phyloP scores from a whole-genome alignment of 2,888 invertebrate species.

The Leptopterna dolabrata region DNA sequence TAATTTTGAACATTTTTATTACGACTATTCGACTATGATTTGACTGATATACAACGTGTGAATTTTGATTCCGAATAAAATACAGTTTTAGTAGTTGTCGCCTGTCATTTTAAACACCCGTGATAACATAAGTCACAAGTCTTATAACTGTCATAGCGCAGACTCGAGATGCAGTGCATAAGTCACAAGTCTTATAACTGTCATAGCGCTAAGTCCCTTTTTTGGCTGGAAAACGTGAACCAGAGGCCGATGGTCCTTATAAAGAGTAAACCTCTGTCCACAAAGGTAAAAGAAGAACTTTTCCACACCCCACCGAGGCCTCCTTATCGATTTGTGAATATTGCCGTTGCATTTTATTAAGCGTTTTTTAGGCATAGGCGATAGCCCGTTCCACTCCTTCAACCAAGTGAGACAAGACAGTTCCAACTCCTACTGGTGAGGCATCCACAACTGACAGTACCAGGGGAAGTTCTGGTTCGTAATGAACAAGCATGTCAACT shows the following conservation, averaged over 20 bases:
- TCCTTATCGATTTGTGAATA: conserved; percentile 2
- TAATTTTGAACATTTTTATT: no score
- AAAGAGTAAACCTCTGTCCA: neutral
- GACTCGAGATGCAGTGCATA: no score
- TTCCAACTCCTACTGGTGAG: neutral
- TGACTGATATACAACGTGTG: no score
- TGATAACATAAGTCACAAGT: no score
- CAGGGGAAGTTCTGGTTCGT: neutral
- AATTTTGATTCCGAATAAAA: no score
- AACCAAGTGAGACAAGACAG: neutral
- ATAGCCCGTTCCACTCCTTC: neutral
- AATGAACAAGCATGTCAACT: neutral
- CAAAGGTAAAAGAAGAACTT: neutral
- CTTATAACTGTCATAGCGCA: no score
- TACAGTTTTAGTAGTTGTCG: no score
- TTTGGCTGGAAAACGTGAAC: neutral
- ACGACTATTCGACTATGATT: no score
- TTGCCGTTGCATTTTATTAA: neutral
- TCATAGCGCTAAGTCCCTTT: neutral
- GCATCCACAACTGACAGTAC: conserved; percentile 7
- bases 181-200: neutral
- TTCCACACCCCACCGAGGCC: neutral
- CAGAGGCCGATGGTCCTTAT: neutral
- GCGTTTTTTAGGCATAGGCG: neutral
- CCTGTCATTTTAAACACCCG: no score